Base-by-base conservation (phyloP, 2,888 invertebrate species). In the Halictus quadricinctus region DNA sequence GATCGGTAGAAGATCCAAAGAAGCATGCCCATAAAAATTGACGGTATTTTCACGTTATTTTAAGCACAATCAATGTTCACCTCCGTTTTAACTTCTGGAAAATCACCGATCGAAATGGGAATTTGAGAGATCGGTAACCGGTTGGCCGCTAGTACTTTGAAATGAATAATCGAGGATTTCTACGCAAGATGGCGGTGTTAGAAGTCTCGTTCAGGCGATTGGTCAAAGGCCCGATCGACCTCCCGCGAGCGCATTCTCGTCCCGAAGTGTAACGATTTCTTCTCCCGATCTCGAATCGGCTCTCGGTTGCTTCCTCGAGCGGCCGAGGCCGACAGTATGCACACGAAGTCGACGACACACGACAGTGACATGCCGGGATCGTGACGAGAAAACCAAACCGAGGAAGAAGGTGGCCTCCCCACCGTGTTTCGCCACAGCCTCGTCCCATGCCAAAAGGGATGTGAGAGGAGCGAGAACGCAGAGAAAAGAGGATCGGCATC, bases 331-430 rank as follows among this genome's bases (percentile, higher is more conserved):
- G 84, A 88, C 88, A 89, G 90, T 92, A 92, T 91, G 90, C 90
- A 89, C 89, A 88, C 88, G 87, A 88, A 91, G 86, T 89, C 88
- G 87, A 88, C 91, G 91, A 92, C 91, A 90, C 92, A 89, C 90
- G 91, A 92, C 92, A 91, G 92, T 92, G 93, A 93, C 93, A 91
- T 89, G 90, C 91, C 89, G 80, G 90, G 89, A 92, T 91, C 93
- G 93, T 93, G 93, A 93, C 90, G 90, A 92, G 93, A 91, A 92
- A 92, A 90, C 87, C 89, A 90, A 60, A 60, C 60, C 60, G 60
- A 60, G 60, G 54, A 54, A 54, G 60, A 92, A 66, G 77, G 79
- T 41, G 25, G 75, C 80, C 80, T 69, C 64, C 48, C 75, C 73
- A 60, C 88, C 66, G 25, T 66, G 54, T 54, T 54, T 54, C 54